phyloP scores from a whole-genome alignment of 1,140 invertebrate species.

The Caenorhabditis briggsae region DNA sequence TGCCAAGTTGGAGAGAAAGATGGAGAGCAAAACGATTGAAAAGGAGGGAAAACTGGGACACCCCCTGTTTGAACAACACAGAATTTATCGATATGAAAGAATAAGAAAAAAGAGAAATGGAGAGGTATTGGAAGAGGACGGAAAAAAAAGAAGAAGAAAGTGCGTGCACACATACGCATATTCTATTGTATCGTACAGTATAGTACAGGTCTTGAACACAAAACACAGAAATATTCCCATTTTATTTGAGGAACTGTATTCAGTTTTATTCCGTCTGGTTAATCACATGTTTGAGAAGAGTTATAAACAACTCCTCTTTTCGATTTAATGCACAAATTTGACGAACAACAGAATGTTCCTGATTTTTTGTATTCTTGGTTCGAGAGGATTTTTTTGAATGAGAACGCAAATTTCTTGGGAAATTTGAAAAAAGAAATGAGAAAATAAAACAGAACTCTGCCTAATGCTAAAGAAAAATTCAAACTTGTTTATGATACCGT shows the following conservation, averaged over 20 bases:
- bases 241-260: constrained; percentile 13
- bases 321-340: constrained; percentile 31
- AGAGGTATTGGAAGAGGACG: too few relatives aligned
- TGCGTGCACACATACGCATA: constrained; percentile 4
- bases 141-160: neutral
- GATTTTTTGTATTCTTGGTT: neutral
- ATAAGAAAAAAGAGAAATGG: neutral
- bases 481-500: too few relatives aligned
- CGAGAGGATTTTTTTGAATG: too few relatives aligned
- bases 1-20: neutral
- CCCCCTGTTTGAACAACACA: neutral
- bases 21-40: neutral
- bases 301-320: neutral
- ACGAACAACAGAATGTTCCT: constrained; percentile 6
- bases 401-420: too few relatives aligned
- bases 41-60: neutral
- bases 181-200: neutral
- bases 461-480: too few relatives aligned
- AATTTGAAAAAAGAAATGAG: too few relatives aligned
- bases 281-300: neutral
- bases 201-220: neutral
- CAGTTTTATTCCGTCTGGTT: neutral
- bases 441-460: too few relatives aligned
- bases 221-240: neutral
- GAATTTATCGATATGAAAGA: constrained; percentile 6